These are phyloP conservation scores for Furcifer pardalis DNA, from an alignment of 2,797 vertebrate species.

Conservation along the genomic window DNA sequence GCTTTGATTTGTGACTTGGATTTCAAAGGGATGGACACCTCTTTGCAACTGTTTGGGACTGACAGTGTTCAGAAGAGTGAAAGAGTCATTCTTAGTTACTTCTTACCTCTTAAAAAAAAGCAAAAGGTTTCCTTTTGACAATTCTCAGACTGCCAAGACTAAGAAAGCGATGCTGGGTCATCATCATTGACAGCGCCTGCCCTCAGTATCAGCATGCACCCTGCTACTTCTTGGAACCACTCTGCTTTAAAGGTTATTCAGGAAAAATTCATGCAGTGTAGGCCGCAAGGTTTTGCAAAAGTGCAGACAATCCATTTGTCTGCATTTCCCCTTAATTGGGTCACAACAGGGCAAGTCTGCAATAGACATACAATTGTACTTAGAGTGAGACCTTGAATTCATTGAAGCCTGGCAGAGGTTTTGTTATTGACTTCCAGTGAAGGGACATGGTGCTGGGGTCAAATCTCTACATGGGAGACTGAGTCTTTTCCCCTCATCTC, in stretches of 20 bases:
- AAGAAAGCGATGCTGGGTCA: conserved; percentile 9
- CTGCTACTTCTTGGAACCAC: neutral
- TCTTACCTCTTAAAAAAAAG: fast-evolving
- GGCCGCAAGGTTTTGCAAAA: conserved; percentile 26
- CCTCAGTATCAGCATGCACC: too few species aligned
- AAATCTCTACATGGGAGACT: neutral
- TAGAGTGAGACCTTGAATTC: neutral
- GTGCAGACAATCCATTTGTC: conserved; percentile 32
- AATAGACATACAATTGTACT: neutral
- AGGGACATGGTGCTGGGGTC: neutral
- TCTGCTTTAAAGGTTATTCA: conserved; percentile 32
- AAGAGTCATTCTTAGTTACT: conserved; percentile 7
- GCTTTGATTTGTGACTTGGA: neutral
- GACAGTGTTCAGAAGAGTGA: neutral
- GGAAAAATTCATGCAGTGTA: conserved; percentile 17
- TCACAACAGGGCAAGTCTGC: conserved; percentile 39
- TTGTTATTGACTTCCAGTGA: neutral
- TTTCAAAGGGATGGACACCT: neutral
- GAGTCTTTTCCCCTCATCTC: neutral
- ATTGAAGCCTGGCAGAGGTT: conserved; percentile 2
- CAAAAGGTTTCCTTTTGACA: neutral
- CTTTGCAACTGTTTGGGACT: neutral
- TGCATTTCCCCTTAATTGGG: conserved; percentile 31
- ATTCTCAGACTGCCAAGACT: neutral
- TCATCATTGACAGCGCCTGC: neutral